These are phyloP conservation scores for Marmota flaviventris DNA, from an alignment of 2,113 vertebrate genomes.

Conservation along the genomic window DNA sequence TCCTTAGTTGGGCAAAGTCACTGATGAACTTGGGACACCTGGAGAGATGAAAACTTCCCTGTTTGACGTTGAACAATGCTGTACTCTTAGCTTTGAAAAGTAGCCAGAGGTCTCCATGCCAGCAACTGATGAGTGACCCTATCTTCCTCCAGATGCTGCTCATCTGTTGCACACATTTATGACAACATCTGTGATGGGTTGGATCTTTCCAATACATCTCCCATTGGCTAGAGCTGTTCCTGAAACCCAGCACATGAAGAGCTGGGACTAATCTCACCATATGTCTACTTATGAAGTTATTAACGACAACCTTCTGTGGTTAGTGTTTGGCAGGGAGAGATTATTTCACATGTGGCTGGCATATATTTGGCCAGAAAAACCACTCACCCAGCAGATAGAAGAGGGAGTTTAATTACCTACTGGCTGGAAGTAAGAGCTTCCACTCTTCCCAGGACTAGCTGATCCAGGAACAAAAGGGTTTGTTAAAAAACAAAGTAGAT, in stretches of 20 bases:
- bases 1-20: neutral
- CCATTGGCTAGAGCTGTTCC: neutral
- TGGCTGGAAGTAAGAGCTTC: neutral
- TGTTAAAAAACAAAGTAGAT: neutral
- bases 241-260: neutral
- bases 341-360: slow-evolving; percentile 16
- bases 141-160: neutral
- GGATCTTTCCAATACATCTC: neutral
- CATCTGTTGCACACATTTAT: neutral
- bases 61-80: neutral
- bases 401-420: neutral
- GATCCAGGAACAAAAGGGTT: neutral
- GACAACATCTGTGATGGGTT: neutral
- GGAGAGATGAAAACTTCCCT: neutral
- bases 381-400: neutral
- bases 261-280: slow-evolving; percentile 6
- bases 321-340: slow-evolving; percentile 27
- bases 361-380: slow-evolving; percentile 31
- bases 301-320: slow-evolving; percentile 26
- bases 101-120: neutral
- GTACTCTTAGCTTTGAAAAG: neutral
- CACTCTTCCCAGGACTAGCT: neutral
- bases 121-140: neutral
- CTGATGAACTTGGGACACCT: neutral
- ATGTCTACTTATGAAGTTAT: slow-evolving; percentile 26